Evolutionary conservation across 1,140 invertebrate species (phyloP).

Genomic region (Goniozus legneri): DNA sequence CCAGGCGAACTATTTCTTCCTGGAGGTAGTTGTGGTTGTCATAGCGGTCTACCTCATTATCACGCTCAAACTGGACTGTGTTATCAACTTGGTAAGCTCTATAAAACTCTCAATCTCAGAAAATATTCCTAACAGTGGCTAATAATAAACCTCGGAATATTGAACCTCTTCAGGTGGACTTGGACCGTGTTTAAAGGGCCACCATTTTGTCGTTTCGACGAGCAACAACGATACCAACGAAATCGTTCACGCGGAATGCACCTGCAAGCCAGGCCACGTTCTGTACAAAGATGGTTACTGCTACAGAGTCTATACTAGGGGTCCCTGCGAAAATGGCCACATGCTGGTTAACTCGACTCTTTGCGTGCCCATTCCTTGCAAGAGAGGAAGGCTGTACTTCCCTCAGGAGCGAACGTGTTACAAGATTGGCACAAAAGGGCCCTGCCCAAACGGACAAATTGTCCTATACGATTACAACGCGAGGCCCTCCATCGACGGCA

Average conservation of each 20-base stretch:
- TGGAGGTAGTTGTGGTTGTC: slow-evolving; percentile 68
- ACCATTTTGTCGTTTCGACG: slow-evolving; percentile 60
- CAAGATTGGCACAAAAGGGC: slow-evolving; percentile 68
- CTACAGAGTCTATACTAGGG: slow-evolving; percentile 71
- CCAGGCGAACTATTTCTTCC: slow-evolving; percentile 72
- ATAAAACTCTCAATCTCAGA: too few relatives aligned
- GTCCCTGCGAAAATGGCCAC: slow-evolving; percentile 65
- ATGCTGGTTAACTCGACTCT: slow-evolving; percentile 63
- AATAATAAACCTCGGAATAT: too few relatives aligned
- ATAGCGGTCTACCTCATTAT: slow-evolving; percentile 67
- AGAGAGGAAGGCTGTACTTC: slow-evolving; percentile 69
- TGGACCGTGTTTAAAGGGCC: slow-evolving; percentile 69
- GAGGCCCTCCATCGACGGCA: slow-evolving; percentile 69
- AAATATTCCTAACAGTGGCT: too few relatives aligned
- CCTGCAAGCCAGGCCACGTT: slow-evolving; percentile 69
- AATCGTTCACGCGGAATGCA: slow-evolving; percentile 56
- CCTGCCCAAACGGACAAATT: slow-evolving; percentile 66
- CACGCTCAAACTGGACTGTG: slow-evolving; percentile 65
- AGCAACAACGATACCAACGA: slow-evolving; percentile 25
- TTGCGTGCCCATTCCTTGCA: slow-evolving; percentile 66
- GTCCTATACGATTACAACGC: slow-evolving; percentile 75
- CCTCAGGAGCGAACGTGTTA: slow-evolving; percentile 70
- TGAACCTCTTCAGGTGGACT: slow-evolving; percentile 58
- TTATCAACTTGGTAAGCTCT: slow-evolving; percentile 70
- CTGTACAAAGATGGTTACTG: slow-evolving; percentile 66